phyloP scores from a whole-genome alignment of 2,888 invertebrate genomes.

The Gandaritis pyraliata region DNA sequence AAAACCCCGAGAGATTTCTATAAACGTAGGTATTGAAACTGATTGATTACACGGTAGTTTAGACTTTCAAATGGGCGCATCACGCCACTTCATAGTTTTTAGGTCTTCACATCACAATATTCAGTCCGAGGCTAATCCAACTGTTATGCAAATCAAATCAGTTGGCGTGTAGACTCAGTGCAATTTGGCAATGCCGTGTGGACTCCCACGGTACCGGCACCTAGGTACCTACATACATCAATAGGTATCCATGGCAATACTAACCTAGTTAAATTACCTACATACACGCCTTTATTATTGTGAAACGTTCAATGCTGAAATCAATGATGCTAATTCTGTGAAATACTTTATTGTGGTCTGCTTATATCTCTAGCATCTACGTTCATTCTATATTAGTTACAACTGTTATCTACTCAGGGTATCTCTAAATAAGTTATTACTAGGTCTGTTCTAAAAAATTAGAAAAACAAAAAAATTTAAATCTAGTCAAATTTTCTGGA shows the following conservation, averaged over 20 bases:
- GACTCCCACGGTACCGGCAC: conserved; percentile 12
- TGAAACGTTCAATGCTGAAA: conserved; percentile 11
- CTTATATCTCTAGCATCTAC: too few relatives aligned
- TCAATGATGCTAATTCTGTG: too few relatives aligned
- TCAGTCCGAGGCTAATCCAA: conserved; percentile 2
- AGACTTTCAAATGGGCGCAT: not conserved
- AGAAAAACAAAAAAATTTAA: too few relatives aligned
- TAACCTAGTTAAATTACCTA: not conserved
- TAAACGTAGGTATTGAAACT: not conserved
- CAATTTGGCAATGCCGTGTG: conserved; percentile 17
- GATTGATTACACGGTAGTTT: not conserved
- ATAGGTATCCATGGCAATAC: not conserved
- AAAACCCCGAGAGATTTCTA: not conserved
- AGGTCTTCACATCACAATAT: conserved; percentile 3
- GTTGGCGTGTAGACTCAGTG: conserved; percentile 6
- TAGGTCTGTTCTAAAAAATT: too few relatives aligned
- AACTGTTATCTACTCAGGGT: too few relatives aligned
- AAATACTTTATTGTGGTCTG: too few relatives aligned
- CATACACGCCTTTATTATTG: conserved; percentile 4
- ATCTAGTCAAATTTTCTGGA: too few relatives aligned
- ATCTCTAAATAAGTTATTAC: too few relatives aligned
- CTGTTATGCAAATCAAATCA: conserved; percentile 27
- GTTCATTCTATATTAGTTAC: too few relatives aligned
- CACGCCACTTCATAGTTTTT: conserved; percentile 4
- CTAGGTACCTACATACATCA: not conserved